Base-by-base conservation (phyloP, 2,113 vertebrate species). In the Pluvialis apricaria region DNA sequence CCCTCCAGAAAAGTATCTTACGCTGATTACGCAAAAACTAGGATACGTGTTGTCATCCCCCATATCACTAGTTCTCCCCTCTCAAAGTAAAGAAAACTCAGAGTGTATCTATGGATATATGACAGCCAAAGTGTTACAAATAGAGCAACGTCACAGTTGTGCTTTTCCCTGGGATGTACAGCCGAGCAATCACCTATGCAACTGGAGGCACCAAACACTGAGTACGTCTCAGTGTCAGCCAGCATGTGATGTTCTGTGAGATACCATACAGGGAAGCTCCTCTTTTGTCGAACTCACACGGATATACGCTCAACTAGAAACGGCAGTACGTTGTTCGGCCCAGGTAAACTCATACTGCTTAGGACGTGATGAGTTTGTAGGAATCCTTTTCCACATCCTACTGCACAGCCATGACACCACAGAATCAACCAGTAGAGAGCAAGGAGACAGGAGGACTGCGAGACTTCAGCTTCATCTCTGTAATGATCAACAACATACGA, bases 151-250 rank as follows among this genome's bases (percentile, higher is more conserved):
- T 4, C 38, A 45, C 31, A 47, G 40, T 10, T 61, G 40, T 5
- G 0, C 31, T 65, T 42, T 72, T 52, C 80, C 64, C 14, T 29
- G 31, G 40, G 45, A 83, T 7, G 22, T 40, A 51, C 16, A 45
- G 29, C 11, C 31, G 18, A 12, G 21, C 60, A 20, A 36, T 24
- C 38, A 61, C 9, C 19, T 11, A 8, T 9, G 13, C 13, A 76
- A 45, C 6, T 0, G 0, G 5, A 40, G 17, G 34, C 52, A 90
- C 29, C n/a, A 13, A 60, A 52, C 34, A 44, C 0, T 2, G 6
- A 34, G 7, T 0, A 4, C 10, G 17, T 9, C 42, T 36, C 77
- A 44, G 34, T 2, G 2, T 22, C 60, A 78, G 55, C n/a, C 60
- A 49, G 12, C 29, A 13, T 0, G 0, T 4, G 42, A 54, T 3